phyloP scores from a whole-genome alignment of 1,140 invertebrate species.

The Acyrthosiphon pisum region DNA sequence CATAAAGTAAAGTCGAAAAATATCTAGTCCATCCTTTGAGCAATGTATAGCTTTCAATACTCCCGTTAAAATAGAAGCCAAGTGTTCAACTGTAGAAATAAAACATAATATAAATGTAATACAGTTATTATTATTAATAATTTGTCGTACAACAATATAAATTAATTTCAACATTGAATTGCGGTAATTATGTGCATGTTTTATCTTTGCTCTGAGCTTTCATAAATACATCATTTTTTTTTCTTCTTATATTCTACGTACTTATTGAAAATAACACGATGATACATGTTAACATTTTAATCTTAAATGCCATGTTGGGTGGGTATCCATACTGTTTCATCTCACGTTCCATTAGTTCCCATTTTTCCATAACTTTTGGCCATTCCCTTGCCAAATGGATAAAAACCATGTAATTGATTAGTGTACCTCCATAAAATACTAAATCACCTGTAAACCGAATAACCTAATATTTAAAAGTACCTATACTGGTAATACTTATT shows the following conservation, averaged over 20 bases:
- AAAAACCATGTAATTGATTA: conserved; percentile 62
- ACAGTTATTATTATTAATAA: not conserved
- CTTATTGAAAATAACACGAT: conserved; percentile 65
- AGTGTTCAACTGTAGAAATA: conserved; percentile 63
- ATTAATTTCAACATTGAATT: not conserved
- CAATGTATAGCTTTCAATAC: conserved; percentile 63
- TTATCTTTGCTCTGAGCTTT: not conserved
- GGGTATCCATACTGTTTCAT: conserved; percentile 63
- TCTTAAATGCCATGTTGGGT: conserved; percentile 62
- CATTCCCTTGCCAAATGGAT: conserved; percentile 65
- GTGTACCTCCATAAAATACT: conserved; percentile 58
- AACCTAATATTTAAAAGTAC: not conserved
- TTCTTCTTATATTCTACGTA: conserved; percentile 61
- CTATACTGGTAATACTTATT: not conserved
- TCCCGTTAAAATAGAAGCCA: conserved; percentile 63
- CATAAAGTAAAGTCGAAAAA: conserved; percentile 63
- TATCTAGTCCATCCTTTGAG: conserved; percentile 60
- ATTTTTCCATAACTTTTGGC: conserved; percentile 65
- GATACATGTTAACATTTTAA: conserved; percentile 64
- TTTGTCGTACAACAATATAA: not conserved
- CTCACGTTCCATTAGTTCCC: conserved; percentile 67
- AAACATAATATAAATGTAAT: not conserved
- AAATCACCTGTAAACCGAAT: conserved; percentile 56
- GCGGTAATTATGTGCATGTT: not conserved
- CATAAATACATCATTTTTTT: not conserved